A percentile compares a stretch with the other conserved stretches of the same genome.
Evolutionary conservation across 1,140 invertebrate genomes (phyloP).

Genomic region (Hyphantria cunea): DNA sequence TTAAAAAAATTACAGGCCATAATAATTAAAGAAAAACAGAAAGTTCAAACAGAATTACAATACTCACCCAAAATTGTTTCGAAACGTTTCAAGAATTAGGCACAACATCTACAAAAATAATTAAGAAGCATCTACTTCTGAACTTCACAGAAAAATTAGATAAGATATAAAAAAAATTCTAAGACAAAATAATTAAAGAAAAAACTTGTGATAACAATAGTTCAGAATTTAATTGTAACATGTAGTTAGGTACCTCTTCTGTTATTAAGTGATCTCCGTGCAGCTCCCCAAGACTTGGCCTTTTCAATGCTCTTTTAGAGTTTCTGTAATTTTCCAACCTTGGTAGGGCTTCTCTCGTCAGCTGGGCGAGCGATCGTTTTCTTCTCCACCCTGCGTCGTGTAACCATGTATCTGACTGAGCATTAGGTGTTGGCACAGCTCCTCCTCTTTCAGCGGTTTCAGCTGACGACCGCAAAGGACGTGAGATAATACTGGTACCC

Average conservation of each 20-base stretch:
- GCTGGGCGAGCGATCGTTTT: slow-evolving; percentile 81
- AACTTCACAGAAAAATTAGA: too few species aligned
- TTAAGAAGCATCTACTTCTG: too few species aligned
- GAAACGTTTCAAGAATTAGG: too few species aligned
- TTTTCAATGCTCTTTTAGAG: slow-evolving; percentile 86
- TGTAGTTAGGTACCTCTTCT: slow-evolving; percentile 55
- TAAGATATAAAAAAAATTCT: too few species aligned
- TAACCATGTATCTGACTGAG: slow-evolving; percentile 62
- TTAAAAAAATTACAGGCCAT: too few species aligned
- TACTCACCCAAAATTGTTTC: too few species aligned
- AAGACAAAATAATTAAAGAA: too few species aligned
- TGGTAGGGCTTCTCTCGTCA: slow-evolving; percentile 90
- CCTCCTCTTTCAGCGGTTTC: slow-evolving; percentile 60
- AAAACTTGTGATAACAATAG: too few species aligned
- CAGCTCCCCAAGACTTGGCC: slow-evolving; percentile 88
- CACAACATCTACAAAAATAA: too few species aligned
- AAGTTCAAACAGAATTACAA: too few species aligned
- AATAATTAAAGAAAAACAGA: too few species aligned
- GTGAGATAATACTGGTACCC: slow-evolving; percentile 69
- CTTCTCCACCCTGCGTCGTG: slow-evolving; percentile 73
- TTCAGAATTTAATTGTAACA: too few species aligned
- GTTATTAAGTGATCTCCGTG: slow-evolving; percentile 83
- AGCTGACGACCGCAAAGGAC: slow-evolving; percentile 56
- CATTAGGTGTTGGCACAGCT: slow-evolving; percentile 22
- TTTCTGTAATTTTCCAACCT: slow-evolving; percentile 95